phyloP scores from a whole-genome alignment of 2,888 invertebrate genomes.

The Eilema caniola region DNA sequence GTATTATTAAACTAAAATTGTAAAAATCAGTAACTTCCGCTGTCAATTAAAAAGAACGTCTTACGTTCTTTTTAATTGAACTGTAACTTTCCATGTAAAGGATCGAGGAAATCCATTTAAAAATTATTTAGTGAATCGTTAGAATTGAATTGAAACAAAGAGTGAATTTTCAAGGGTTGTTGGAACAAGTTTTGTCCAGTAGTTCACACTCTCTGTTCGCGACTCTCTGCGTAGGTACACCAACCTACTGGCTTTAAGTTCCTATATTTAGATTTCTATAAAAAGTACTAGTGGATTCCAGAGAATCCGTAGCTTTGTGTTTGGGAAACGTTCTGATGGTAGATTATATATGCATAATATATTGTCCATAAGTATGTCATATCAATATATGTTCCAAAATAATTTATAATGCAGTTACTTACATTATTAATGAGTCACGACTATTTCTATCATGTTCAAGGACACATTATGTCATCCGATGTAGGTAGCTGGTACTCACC shows the following conservation, averaged over 20 bases:
- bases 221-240: constrained; percentile 58
- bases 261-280: constrained; percentile 76
- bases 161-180: background rate
- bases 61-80: too few relatives aligned
- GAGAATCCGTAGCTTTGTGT: constrained; percentile 56
- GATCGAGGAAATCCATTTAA: background rate
- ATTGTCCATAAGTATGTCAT: constrained; percentile 25
- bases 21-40: background rate
- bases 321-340: constrained; percentile 30
- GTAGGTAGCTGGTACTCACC: constrained; percentile 44
- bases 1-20: background rate
- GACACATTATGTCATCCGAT: constrained; percentile 54
- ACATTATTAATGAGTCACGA: constrained; percentile 43
- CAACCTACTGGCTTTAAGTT: constrained; percentile 64
- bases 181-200: constrained; percentile 54
- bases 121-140: too few relatives aligned
- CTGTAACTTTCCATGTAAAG: background rate
- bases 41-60: background rate
- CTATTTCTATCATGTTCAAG: constrained; percentile 61
- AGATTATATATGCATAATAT: constrained; percentile 23
- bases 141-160: background rate
- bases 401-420: constrained; percentile 20
- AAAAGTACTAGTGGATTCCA: constrained; percentile 72
- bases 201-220: constrained; percentile 57
- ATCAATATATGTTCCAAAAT: constrained; percentile 9